Evolutionary conservation across 2,113 vertebrate species (phyloP).

Genomic region (Neogobius melanostomus): DNA sequence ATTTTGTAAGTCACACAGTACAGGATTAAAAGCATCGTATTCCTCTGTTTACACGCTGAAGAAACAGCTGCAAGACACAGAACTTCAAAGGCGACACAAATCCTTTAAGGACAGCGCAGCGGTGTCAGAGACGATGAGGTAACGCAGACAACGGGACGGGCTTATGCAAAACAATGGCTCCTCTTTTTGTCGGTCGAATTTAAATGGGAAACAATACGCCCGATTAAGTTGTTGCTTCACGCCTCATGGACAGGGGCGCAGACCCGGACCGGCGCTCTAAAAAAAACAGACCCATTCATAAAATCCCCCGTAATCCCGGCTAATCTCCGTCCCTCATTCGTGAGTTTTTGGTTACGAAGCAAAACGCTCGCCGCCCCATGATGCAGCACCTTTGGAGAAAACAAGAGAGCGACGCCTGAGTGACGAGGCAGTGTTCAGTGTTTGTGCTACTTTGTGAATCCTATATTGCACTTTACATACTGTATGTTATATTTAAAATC

Average conservation of each 20-base stretch:
- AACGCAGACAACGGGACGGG: neutral
- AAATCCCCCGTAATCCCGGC: neutral
- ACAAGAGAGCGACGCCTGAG: neutral
- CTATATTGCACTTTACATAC: too few species aligned
- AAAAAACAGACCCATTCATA: neutral
- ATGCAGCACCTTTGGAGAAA: neutral
- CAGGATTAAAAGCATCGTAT: neutral
- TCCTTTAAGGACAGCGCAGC: neutral
- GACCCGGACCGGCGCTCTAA: neutral
- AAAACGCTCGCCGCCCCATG: neutral
- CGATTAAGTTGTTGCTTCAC: constrained; percentile 1
- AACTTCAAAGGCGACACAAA: neutral
- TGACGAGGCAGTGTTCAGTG: neutral
- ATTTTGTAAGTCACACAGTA: too few species aligned
- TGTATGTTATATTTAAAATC: too few species aligned
- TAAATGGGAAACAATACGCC: neutral
- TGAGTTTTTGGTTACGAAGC: neutral
- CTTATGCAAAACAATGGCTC: neutral
- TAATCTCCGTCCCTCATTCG: neutral
- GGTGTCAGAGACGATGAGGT: neutral
- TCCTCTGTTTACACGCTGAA: neutral
- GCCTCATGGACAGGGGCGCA: neutral
- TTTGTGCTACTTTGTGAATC: too few species aligned
- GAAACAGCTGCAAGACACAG: neutral
- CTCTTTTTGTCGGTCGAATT: neutral